These are phyloP conservation scores for Scaptomyza reducta DNA, from an alignment of 2,888 invertebrate genomes.

Conservation along the genomic window DNA sequence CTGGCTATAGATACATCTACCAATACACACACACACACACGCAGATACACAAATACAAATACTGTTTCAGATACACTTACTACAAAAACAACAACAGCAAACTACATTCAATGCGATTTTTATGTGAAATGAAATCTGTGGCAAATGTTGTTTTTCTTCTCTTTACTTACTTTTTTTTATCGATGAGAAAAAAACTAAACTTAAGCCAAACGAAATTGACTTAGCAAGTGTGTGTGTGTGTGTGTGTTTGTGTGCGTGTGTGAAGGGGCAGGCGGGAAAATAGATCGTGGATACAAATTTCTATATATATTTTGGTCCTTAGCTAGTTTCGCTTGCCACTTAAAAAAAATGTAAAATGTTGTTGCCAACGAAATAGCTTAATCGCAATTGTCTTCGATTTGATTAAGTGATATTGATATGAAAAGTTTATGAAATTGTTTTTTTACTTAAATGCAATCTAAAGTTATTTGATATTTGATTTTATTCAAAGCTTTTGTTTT, in stretches of 20 bases:
- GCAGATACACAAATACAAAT: conserved; percentile 18
- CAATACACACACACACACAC: conserved; percentile 7
- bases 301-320: too few species aligned
- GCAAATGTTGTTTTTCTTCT: conserved; percentile 45
- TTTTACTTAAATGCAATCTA: neutral
- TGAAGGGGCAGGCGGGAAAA: neutral
- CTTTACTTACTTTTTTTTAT: conserved; percentile 16
- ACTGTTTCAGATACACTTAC: conserved; percentile 19
- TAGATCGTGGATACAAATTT: too few species aligned
- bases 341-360: conserved; percentile 12
- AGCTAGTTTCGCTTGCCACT: conserved; percentile 13
- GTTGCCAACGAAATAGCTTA: conserved; percentile 19
- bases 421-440: neutral
- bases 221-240: conserved; percentile 18
- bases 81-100: neutral
- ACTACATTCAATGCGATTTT: conserved; percentile 52
- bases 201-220: conserved; percentile 64
- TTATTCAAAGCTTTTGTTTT: neutral
- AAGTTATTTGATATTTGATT: neutral
- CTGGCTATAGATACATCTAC: conserved; percentile 38
- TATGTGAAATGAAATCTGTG: conserved; percentile 67
- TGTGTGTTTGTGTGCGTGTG: conserved; percentile 11
- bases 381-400: conserved; percentile 5
- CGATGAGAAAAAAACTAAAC: conserved; percentile 56
- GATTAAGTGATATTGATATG: conserved; percentile 9